These are phyloP conservation scores for Coreius guichenoti DNA, from an alignment of 2,797 vertebrate genomes.

Conservation along the genomic window DNA sequence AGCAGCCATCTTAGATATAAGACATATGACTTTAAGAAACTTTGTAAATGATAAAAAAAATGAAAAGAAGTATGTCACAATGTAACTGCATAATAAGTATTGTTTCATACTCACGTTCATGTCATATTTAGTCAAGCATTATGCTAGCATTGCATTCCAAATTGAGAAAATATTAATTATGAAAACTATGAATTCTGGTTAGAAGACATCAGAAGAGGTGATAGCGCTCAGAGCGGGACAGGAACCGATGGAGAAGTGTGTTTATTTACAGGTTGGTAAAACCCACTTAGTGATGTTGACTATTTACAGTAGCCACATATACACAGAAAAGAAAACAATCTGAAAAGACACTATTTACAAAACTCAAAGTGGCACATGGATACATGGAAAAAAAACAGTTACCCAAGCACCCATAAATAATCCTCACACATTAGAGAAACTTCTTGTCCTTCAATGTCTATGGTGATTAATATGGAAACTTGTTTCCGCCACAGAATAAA, in stretches of 20 bases:
- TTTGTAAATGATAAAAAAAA: neutral
- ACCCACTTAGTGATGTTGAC: constrained; percentile 1
- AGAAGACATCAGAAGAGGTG: neutral
- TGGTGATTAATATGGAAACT: neutral
- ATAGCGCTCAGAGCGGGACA: neutral
- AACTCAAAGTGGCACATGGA: neutral
- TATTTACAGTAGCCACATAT: neutral
- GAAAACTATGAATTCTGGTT: neutral
- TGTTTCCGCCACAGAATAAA: no score
- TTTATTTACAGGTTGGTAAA: neutral
- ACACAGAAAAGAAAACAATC: neutral
- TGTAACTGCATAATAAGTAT: neutral
- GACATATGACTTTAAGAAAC: neutral
- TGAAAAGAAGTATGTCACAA: neutral
- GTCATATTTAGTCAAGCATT: neutral
- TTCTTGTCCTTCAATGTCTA: neutral
- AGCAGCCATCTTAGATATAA: neutral
- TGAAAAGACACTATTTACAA: neutral
- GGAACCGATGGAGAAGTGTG: neutral
- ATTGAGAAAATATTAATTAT: neutral
- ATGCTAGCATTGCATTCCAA: neutral
- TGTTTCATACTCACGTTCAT: neutral
- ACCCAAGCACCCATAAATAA: neutral
- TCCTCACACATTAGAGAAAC: neutral
- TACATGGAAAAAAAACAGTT: neutral